Evolutionary conservation across 2,888 invertebrate species (phyloP), one percentile per base, ranked within the genome.

Genomic region (Tinea semifulvella): DNA sequence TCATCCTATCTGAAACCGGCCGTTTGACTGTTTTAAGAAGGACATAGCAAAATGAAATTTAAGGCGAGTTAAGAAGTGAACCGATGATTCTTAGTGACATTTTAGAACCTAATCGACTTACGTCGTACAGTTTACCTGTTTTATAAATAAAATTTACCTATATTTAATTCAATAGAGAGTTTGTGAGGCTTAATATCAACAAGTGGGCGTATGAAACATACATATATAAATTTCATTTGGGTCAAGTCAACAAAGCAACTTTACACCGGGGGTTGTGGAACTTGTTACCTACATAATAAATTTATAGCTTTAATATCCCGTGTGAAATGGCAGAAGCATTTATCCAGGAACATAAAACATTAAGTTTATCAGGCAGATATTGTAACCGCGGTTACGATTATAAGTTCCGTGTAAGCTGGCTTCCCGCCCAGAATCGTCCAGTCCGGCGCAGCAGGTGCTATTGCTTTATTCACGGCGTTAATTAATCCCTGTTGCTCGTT

Each of bases 401-500:
- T 18, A 36, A 36, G 18, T 31, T 36, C 36, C 36, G 36, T 36
- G 18, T 31, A 36, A 36, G 36, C 18, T n/a, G 20, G 22, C 3
- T 40, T 3, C 7, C 40, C 40, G 40, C 39, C 43, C 43, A 39
- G 43, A 28, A 46, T 39, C 38, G 31, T 28, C 40, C 28, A 16
- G 48, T 48, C 38, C 28, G 18, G 31, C 46, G 46, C 42, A 54
- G 58, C 68, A 69, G 69, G 68, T 71, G 65, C 64, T 56, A 63
- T 60, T 60, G 54, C 60, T 63, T 54, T 53, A 60, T 53, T 54
- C 52, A 53, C 55, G 52, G 59, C 61, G 64, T 65, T 74, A 72
- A 75, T 74, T 72, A 74, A 62, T 56, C 57, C 55, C 62, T 61
- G 25, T 45, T 56, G 57, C 57, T 52, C 53, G 53, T 68, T 72